These are phyloP conservation scores for Chaetogeoica ovagalla DNA, from an alignment of 2,888 invertebrate genomes.

Conservation along the genomic window DNA sequence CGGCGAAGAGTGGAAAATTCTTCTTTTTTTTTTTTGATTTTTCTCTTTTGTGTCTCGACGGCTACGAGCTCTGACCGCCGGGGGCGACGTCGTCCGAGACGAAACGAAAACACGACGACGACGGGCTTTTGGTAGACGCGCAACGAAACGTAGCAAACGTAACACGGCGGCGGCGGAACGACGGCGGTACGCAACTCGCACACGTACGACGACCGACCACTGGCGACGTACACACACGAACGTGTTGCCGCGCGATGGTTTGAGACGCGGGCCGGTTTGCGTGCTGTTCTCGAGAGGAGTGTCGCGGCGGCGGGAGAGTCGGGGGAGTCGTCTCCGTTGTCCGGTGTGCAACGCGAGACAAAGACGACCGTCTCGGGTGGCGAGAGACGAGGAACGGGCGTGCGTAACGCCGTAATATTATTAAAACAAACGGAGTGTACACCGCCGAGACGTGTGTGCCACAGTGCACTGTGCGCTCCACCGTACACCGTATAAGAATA, in stretches of 20 bases:
- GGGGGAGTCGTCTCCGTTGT: no score
- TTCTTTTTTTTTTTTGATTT: no score
- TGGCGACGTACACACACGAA: background rate
- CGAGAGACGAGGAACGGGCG: background rate
- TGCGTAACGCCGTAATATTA: no score
- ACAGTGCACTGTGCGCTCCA: no score
- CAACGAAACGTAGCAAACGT: background rate
- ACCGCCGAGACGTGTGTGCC: no score
- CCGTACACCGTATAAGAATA: no score
- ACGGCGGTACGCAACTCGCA: conserved; percentile 25
- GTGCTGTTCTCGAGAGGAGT: conserved; percentile 14
- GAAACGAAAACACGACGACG: background rate
- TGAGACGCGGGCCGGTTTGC: conserved; percentile 11
- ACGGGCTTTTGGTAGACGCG: no score
- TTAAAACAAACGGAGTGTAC: background rate
- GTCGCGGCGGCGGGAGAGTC: conserved; percentile 16
- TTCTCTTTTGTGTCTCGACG: no score
- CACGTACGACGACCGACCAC: conserved; percentile 25
- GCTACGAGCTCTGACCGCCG: background rate
- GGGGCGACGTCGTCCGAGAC: background rate
- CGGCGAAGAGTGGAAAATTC: no score
- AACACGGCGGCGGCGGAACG: conserved; percentile 5
- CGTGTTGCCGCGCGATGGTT: conserved; percentile 23
- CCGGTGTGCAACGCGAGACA: background rate
- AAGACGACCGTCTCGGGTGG: background rate